A percentile compares a stretch with the other conserved stretches of the same genome.
These are phyloP conservation scores for Neosilurus mollespiculum DNA, from an alignment of 2,797 vertebrate species.

Conservation along the genomic window DNA sequence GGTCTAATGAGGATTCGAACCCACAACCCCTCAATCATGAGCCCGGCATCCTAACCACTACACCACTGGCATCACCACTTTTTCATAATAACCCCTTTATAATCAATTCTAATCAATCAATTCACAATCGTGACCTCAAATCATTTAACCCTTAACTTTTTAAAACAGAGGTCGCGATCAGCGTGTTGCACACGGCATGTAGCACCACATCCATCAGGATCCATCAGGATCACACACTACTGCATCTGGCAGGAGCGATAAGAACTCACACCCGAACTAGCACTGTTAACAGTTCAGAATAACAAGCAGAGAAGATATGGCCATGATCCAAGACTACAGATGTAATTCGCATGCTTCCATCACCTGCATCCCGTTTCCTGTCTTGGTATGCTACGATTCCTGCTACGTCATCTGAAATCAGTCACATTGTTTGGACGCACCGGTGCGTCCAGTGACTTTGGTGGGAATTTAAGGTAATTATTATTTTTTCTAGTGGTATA, in stretches of 20 bases:
- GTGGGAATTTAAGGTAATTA: no score
- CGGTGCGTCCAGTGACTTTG: no score
- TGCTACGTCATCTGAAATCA: no score
- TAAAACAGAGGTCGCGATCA: neutral
- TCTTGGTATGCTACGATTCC: neutral
- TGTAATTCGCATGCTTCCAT: neutral
- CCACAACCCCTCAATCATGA: no score
- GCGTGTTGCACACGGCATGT: neutral
- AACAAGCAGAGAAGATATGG: conserved; percentile 13
- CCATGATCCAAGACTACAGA: conserved; percentile 9
- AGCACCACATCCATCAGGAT: neutral
- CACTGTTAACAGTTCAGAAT: conserved; percentile 27
- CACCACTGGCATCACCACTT: no score
- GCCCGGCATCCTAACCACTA: no score
- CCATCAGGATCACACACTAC: neutral
- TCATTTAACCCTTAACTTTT: neutral
- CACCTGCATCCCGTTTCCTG: conserved; percentile 29
- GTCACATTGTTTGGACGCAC: no score
- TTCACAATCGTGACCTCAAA: neutral
- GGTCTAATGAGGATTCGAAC: no score
- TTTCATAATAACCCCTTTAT: neutral
- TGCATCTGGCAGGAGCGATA: neutral
- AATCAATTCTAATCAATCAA: neutral
- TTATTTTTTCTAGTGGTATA: no score
- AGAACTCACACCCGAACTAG: conserved; percentile 29